Percentiles rank a stretch among this genome's conserved stretches.
Conservation (phyloP, 53 echinoderm and acorn worm genomes). For the Echinarachnius parma region DNA sequence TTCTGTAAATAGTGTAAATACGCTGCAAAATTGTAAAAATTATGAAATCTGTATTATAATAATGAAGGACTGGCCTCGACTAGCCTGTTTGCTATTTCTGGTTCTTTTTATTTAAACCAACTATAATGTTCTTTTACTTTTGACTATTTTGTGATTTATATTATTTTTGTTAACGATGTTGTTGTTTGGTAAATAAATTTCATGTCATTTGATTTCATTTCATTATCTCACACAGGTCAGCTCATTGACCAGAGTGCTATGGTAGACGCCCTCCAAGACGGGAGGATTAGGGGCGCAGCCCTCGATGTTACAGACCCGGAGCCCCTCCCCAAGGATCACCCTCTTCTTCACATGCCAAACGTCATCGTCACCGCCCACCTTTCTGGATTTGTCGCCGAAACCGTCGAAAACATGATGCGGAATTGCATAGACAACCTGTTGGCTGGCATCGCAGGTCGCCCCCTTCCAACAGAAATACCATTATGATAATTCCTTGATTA, state of each 20-base stretch:
- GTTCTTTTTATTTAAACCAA: too few species aligned
- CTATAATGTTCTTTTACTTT: too few species aligned
- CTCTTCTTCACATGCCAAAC: constrained; percentile 39
- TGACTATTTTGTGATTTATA: too few species aligned
- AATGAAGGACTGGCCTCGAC: too few species aligned
- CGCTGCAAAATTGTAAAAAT: too few species aligned
- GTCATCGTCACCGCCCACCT: constrained; percentile 43
- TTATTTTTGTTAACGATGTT: too few species aligned
- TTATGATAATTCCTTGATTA: too few species aligned
- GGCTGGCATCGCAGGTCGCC: constrained; percentile 33
- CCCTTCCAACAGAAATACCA: constrained; percentile 21
- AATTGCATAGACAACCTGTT: constrained; percentile 28
- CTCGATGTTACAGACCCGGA: constrained; percentile 46
- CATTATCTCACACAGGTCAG: constrained; percentile 22
- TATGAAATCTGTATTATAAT: too few species aligned
- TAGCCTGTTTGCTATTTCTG: too few species aligned
- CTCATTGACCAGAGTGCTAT: constrained; percentile 38
- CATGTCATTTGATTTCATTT: too few species aligned
- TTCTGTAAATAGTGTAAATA: too few species aligned
- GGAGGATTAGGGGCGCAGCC: constrained; percentile 32
- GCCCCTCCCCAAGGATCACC: constrained; percentile 40
- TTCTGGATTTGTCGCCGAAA: background rate
- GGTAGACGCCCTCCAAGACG: constrained; percentile 34
- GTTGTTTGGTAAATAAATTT: too few species aligned
- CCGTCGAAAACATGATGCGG: constrained; percentile 3